Conservation (phyloP, 1,140 invertebrate species). For the Leguminivora glycinivorella region DNA sequence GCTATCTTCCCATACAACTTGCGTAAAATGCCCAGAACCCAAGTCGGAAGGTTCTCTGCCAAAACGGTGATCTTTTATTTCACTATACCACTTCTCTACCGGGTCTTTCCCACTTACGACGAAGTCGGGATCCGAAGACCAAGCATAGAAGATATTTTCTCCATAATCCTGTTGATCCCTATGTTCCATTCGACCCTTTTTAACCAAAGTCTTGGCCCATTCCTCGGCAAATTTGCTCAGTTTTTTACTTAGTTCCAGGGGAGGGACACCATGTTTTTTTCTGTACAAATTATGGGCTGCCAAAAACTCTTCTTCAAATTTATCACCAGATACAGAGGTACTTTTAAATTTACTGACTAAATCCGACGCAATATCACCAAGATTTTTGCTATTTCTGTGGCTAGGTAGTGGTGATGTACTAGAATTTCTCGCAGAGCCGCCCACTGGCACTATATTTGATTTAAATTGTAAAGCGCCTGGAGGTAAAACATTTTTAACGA, state of each 20-base stretch:
- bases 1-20: conserved; percentile 90
- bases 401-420: conserved; percentile 54
- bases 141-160: conserved; percentile 89
- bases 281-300: conserved; percentile 89
- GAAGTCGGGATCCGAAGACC: conserved; percentile 86
- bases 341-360: conserved; percentile 64
- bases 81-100: conserved; percentile 87
- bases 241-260: conserved; percentile 85
- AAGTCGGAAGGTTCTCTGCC: conserved; percentile 83
- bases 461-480: conserved; percentile 67
- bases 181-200: conserved; percentile 85
- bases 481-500: conserved; percentile 84
- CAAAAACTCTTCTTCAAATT: conserved; percentile 83
- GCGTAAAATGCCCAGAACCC: conserved; percentile 86
- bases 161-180: conserved; percentile 87
- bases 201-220: conserved; percentile 87
- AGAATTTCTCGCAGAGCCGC: conserved; percentile 40
- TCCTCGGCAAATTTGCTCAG: conserved; percentile 87
- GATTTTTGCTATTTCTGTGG: conserved; percentile 64
- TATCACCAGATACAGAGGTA: conserved; percentile 56
- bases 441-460: conserved; percentile 25
- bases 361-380: conserved; percentile 56
- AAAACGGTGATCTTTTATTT: conserved; percentile 81
- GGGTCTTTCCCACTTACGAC: conserved; percentile 83
- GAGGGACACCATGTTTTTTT: conserved; percentile 83